phyloP scores from a whole-genome alignment of 2,888 invertebrate species.

The Polydesmus complanatus region DNA sequence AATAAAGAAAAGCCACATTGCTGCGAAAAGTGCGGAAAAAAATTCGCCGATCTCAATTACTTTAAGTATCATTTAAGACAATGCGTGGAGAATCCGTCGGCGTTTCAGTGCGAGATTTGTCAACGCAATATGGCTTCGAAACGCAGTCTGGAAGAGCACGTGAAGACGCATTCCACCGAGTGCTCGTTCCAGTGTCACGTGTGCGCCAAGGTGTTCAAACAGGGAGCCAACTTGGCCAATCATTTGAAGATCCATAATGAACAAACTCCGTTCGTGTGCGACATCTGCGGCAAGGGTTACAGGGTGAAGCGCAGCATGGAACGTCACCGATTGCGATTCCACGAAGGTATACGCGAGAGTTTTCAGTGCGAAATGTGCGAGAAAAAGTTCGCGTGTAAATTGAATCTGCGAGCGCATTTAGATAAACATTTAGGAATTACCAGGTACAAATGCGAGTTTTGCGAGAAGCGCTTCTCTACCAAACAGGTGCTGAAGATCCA shows the following conservation, averaged over 20 bases:
- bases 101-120: neutral
- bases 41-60: constrained; percentile 81
- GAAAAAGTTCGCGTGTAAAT: neutral
- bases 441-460: neutral
- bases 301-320: neutral
- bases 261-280: neutral
- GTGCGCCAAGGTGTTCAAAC: neutral
- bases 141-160: too few relatives aligned
- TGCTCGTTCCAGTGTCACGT: neutral
- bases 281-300: neutral
- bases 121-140: neutral
- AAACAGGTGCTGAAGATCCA: neutral
- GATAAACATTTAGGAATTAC: neutral
- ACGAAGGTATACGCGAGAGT: neutral
- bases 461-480: neutral
- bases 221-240: neutral
- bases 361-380: neutral
- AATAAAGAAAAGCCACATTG: constrained; percentile 87
- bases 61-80: constrained; percentile 66
- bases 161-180: too few relatives aligned
- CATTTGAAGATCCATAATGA: neutral
- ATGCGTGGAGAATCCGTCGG: neutral
- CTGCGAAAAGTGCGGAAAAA: constrained; percentile 71
- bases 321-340: neutral
- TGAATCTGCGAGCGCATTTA: neutral